These are phyloP conservation scores for Peromyscus eremicus DNA, from an alignment of 2,797 vertebrate species.

Conservation along the genomic window DNA sequence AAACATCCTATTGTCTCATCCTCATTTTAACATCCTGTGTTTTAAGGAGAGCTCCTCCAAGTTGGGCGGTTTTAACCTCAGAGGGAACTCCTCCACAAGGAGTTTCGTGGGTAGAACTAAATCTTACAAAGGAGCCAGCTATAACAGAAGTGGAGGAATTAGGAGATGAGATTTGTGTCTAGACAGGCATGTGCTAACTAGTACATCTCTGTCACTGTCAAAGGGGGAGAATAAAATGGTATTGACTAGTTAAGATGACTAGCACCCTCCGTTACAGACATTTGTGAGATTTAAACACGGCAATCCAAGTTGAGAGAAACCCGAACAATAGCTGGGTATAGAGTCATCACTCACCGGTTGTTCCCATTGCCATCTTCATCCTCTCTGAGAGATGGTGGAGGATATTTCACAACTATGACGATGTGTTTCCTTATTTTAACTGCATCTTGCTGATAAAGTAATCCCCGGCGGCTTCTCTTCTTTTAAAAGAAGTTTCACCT, in stretches of 20 bases:
- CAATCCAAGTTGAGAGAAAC: not conserved
- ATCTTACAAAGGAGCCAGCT: not conserved
- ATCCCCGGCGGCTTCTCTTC: not conserved
- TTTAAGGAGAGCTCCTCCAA: not conserved
- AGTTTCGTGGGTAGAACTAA: constrained; percentile 21
- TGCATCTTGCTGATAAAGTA: not conserved
- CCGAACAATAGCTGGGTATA: not conserved
- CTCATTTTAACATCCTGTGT: not conserved
- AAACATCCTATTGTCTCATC: not conserved
- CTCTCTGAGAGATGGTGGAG: not conserved
- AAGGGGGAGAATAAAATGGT: not conserved
- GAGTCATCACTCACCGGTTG: not conserved
- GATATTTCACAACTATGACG: not conserved
- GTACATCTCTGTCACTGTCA: not conserved
- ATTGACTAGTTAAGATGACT: not conserved
- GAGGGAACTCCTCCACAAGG: not conserved
- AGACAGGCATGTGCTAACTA: not conserved
- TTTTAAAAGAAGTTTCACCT: constrained; percentile 1
- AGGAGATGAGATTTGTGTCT: constrained; percentile 12
- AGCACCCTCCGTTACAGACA: not conserved
- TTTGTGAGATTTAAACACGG: not conserved
- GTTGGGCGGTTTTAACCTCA: not conserved
- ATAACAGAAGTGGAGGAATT: not conserved
- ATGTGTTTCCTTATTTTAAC: constrained; percentile 5
- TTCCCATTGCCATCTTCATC: not conserved